A percentile compares a stretch with the other conserved stretches of the same genome.
These are phyloP conservation scores for Rhimphoctona megacephalus DNA, from an alignment of 2,888 invertebrate genomes.

Conservation along the genomic window DNA sequence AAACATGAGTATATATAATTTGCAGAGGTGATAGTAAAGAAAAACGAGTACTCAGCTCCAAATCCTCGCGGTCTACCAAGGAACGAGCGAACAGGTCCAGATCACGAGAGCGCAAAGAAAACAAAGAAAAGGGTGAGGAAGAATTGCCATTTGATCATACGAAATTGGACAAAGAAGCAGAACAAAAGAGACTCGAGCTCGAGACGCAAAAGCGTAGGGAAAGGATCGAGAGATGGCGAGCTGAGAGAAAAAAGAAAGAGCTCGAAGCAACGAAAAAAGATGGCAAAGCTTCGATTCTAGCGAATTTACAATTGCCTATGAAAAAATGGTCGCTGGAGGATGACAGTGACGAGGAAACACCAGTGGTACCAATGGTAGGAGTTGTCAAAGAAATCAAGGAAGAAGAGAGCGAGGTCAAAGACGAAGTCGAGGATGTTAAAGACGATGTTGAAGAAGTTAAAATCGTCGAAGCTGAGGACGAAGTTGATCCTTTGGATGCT, in stretches of 20 bases:
- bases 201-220: slow-evolving; percentile 99
- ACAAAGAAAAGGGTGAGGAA: slow-evolving; percentile 86
- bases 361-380: slow-evolving; percentile 77
- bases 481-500: slow-evolving; percentile 98
- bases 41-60: slow-evolving; percentile 87
- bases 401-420: slow-evolving; percentile 80
- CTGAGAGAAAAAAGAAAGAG: slow-evolving; percentile 95
- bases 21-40: slow-evolving; percentile 88
- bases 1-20: slow-evolving; percentile 74
- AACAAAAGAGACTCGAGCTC: slow-evolving; percentile 94
- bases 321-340: slow-evolving; percentile 99
- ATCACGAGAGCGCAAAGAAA: slow-evolving; percentile 86
- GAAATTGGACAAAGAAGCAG: slow-evolving; percentile 94
- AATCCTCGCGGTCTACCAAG: slow-evolving; percentile 86
- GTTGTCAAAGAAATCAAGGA: slow-evolving; percentile 86
- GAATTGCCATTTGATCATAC: slow-evolving; percentile 90
- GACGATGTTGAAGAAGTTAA: slow-evolving; percentile 77
- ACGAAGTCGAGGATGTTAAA: slow-evolving; percentile 81
- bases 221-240: slow-evolving; percentile 97
- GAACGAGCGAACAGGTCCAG: slow-evolving; percentile 86
- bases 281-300: slow-evolving; percentile 88
- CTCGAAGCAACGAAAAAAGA: slow-evolving; percentile 93
- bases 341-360: slow-evolving; percentile 92
- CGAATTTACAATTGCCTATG: slow-evolving; percentile 87
- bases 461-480: slow-evolving; percentile 88